These are phyloP conservation scores for Lepisosteus osseus DNA, from an alignment of 2,113 vertebrate species.

Conservation along the genomic window DNA sequence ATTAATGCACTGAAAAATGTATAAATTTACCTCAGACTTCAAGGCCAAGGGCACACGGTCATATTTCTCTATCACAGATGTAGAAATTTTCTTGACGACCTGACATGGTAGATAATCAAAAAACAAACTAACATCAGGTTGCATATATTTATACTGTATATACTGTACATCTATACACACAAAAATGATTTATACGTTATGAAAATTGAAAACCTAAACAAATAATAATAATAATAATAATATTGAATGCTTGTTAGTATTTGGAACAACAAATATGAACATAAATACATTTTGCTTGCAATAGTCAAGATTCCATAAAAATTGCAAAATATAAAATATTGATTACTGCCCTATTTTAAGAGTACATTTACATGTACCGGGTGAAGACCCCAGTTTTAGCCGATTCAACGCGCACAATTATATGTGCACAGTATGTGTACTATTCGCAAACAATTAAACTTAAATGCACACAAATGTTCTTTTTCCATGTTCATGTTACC, in stretches of 20 bases:
- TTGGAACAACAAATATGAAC: neutral
- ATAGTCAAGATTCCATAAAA: slow-evolving; percentile 12
- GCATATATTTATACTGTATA: neutral
- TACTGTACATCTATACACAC: neutral
- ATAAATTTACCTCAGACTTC: slow-evolving; percentile 59
- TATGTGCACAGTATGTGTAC: too few relatives aligned
- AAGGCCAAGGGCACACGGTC: slow-evolving; percentile 47
- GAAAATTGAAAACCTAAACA: neutral
- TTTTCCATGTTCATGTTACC: too few relatives aligned
- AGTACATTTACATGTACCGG: too few relatives aligned
- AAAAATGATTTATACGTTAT: neutral
- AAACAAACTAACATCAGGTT: slow-evolving; percentile 14
- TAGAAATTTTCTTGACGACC: slow-evolving; percentile 78
- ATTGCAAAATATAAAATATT: neutral
- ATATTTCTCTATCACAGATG: slow-evolving; percentile 68
- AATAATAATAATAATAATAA: neutral
- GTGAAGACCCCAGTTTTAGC: too few relatives aligned
- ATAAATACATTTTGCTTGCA: slow-evolving; percentile 6
- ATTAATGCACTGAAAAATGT: slow-evolving; percentile 8
- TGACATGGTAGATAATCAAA: slow-evolving; percentile 46
- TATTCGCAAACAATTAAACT: too few relatives aligned
- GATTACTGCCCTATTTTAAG: too few relatives aligned
- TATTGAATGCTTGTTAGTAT: neutral
- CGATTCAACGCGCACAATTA: too few relatives aligned
- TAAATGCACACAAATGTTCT: too few relatives aligned